Evolutionary conservation across 1,140 invertebrate genomes (phyloP).

Genomic region (Coelopa frigida): DNA sequence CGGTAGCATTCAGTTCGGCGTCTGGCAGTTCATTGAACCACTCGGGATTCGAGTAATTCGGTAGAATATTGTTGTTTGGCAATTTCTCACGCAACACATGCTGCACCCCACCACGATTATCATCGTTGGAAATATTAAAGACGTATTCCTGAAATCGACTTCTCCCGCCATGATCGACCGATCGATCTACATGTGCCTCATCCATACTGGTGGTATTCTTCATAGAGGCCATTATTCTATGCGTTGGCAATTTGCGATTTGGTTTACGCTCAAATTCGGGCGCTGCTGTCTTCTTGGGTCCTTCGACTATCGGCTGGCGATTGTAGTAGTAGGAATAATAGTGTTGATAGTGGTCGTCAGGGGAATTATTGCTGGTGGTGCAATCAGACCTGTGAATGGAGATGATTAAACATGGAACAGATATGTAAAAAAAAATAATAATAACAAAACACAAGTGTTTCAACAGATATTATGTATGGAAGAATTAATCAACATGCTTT

Average conservation of each 20-base stretch:
- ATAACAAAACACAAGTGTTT: too few relatives aligned
- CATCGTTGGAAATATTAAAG: too few relatives aligned
- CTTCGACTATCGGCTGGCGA: constrained; percentile 14
- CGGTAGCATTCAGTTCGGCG: constrained; percentile 8
- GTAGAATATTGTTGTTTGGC: constrained; percentile 20
- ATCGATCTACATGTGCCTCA: constrained; percentile 10
- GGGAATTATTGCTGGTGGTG: too few relatives aligned
- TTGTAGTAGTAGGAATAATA: constrained; percentile 41
- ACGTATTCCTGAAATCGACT: too few relatives aligned
- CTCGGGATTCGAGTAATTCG: constrained; percentile 16
- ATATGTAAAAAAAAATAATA: too few relatives aligned
- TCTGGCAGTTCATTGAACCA: constrained; percentile 14
- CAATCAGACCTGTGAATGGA: too few relatives aligned
- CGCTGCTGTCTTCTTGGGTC: not conserved
- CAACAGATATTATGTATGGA: too few relatives aligned
- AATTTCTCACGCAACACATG: constrained; percentile 24
- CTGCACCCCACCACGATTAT: not conserved
- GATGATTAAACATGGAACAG: too few relatives aligned
- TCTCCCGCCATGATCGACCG: too few relatives aligned
- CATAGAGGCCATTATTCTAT: not conserved
- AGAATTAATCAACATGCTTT: too few relatives aligned
- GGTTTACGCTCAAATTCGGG: not conserved
- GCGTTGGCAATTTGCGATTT: not conserved
- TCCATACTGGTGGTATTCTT: constrained; percentile 15
- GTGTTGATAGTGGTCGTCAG: constrained; percentile 33